Conservation (phyloP, 2,797 vertebrate genomes). For the Gobionotothen gibberifrons region DNA sequence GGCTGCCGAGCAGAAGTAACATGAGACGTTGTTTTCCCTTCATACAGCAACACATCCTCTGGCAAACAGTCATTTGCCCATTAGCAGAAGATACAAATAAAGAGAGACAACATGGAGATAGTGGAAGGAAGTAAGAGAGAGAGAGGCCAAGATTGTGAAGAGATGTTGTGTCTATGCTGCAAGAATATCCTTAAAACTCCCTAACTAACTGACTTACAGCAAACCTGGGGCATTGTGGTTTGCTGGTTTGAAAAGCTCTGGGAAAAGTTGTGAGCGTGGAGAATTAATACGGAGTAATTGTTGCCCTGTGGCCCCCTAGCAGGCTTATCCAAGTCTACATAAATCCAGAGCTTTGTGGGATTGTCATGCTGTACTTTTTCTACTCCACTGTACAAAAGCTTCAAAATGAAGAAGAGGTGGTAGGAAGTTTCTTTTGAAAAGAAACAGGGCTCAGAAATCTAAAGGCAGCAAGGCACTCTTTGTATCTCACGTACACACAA, state of each 20-base stretch:
- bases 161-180: constrained; percentile 23
- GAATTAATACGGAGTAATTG: background rate
- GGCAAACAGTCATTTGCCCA: constrained; percentile 57
- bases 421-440: background rate
- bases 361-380: background rate
- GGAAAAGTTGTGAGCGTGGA: background rate
- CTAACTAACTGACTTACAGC: constrained; percentile 2
- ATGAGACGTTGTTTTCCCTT: constrained; percentile 49
- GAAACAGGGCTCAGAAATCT: background rate
- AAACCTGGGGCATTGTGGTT: background rate
- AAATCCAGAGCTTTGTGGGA: background rate
- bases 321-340: constrained; percentile 1
- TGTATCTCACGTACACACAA: constrained; percentile 2
- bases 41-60: constrained; percentile 55
- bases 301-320: background rate
- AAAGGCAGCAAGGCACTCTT: background rate
- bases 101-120: constrained; percentile 27
- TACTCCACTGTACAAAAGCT: background rate
- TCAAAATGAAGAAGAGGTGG: background rate
- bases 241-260: background rate
- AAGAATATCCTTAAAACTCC: constrained; percentile 16
- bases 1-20: constrained; percentile 74
- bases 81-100: constrained; percentile 34
- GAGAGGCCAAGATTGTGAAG: constrained; percentile 13
- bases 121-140: constrained; percentile 16